Percentiles rank a stretch among this genome's conserved stretches.
These are phyloP conservation scores for Cephus cinctus DNA, from an alignment of 1,140 invertebrate genomes.

Conservation along the genomic window DNA sequence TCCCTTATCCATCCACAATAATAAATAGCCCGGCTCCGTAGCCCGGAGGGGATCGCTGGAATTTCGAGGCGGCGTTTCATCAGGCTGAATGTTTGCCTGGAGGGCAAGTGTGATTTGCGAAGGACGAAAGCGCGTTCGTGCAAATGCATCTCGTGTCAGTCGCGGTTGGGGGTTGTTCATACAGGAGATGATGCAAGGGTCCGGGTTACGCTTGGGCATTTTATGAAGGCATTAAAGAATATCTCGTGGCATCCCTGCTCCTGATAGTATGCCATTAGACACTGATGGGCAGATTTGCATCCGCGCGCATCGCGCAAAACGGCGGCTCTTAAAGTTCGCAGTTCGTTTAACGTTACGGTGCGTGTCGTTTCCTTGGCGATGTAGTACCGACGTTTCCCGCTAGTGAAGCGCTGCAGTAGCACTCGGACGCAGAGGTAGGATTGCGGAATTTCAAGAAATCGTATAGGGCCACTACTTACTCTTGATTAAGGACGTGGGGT, in stretches of 20 bases:
- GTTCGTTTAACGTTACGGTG: too few relatives aligned
- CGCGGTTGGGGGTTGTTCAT: not conserved
- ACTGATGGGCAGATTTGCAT: conserved; percentile 25
- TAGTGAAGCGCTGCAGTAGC: conserved; percentile 2
- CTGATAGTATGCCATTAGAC: conserved; percentile 26
- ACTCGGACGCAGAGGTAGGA: too few relatives aligned
- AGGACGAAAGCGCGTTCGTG: conserved; percentile 8
- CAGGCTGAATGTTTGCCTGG: conserved; percentile 36
- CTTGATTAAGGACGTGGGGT: too few relatives aligned
- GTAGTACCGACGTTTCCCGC: not conserved
- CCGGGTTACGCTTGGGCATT: conserved; percentile 23
- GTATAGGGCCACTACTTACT: too few relatives aligned
- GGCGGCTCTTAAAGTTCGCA: too few relatives aligned
- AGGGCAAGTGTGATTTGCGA: conserved; percentile 19
- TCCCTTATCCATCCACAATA: too few relatives aligned
- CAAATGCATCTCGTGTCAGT: not conserved
- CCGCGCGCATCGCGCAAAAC: conserved; percentile 15
- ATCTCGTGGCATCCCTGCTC: conserved; percentile 21
- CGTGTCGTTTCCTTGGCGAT: not conserved
- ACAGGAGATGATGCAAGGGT: not conserved
- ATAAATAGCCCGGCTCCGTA: conserved; percentile 1
- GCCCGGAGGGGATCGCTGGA: conserved; percentile 32
- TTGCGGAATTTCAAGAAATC: too few relatives aligned
- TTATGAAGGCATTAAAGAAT: conserved; percentile 33
- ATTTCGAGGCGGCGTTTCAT: conserved; percentile 29